phyloP scores from a whole-genome alignment of 2,888 invertebrate genomes.

The Druceiella hillmani region DNA sequence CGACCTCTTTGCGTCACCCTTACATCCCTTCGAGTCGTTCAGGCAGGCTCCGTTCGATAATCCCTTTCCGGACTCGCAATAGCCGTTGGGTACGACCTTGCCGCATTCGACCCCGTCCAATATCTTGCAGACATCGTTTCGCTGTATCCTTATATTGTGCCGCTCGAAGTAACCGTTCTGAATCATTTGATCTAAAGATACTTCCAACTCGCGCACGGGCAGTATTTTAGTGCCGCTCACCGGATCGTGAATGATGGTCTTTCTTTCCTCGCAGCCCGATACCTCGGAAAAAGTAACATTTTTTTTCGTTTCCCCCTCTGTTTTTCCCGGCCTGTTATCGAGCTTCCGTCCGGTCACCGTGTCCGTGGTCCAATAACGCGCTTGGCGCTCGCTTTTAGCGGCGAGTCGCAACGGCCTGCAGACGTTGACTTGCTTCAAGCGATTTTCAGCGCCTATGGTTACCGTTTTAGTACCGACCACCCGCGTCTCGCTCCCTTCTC shows the following conservation, averaged over 20 bases:
- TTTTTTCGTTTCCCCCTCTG: conserved; percentile 40
- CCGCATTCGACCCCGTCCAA: conserved; percentile 23
- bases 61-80: too few species aligned
- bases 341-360: conserved; percentile 17
- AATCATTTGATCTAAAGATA: conserved; percentile 48
- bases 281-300: conserved; percentile 50
- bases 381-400: conserved; percentile 33
- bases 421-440: conserved; percentile 38
- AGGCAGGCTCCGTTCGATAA: too few species aligned
- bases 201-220: conserved; percentile 45
- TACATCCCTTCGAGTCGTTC: too few species aligned
- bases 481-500: too few species aligned
- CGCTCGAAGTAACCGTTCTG: conserved; percentile 49
- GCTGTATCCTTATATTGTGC: conserved; percentile 40
- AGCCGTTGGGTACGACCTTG: conserved; percentile 17
- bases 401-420: conserved; percentile 40
- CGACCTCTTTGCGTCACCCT: too few species aligned
- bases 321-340: conserved; percentile 29
- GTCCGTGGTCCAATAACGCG: conserved; percentile 44
- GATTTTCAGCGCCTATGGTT: too few species aligned
- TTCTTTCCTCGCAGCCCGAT: conserved; percentile 39
- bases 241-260: conserved; percentile 45
- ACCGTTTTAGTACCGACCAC: too few species aligned
- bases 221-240: conserved; percentile 42
- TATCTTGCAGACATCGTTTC: conserved; percentile 5